Evolutionary conservation across 2,113 vertebrate genomes (phyloP), one percentile per base, ranked within the genome.

Genomic region (Misgurnus mizolepis): DNA sequence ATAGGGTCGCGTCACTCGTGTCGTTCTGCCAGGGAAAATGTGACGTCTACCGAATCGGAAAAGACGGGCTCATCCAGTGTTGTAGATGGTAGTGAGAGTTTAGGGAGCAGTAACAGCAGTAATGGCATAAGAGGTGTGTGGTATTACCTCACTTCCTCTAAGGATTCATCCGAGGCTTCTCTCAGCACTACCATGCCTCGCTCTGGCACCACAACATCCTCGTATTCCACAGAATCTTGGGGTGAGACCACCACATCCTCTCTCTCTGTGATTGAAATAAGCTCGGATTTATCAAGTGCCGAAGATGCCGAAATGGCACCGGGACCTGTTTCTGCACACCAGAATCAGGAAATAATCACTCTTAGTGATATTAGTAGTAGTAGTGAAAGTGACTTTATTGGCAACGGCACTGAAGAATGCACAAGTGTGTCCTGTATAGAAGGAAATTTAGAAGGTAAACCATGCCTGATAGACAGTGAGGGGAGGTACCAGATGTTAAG

Each of bases 81-180:
- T 0, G 17, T 73, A 18, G 71, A 27, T 4, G 56, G 41, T 60
- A 76, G 76, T 18, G 76, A 64, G 27, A 65, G 49, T 64, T 40
- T n/a, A 4, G 61, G 14, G 15, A 71, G 78, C 18, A 82, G 69
- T 55, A 41, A 67, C 22, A 73, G 47, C 67, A 86, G 85, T 68
- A 81, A 78, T 17, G 83, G 83, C 34, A 86, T 85, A 43, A 83
- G 86, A 70, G 68, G 84, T 49, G 80, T 85, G 61, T 87, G 84
- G 80, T 87, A 85, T 78, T 81, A 85, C 74, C 73, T 86, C 47
- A 61, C 78, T 4, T 84, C 86, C 40, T 83, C 85, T 41, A 50
- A 41, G 6, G 86, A 81, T 50, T 80, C 82, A 3, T 73, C 82
- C 0, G 18, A 22, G 15, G 41, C 40, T 3, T 84, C 84, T 14